A percentile compares a stretch with the other conserved stretches of the same genome.
Evolutionary conservation across 53 echinoderm and acorn worm genomes (phyloP).

Genomic region (Arbacia lixula): DNA sequence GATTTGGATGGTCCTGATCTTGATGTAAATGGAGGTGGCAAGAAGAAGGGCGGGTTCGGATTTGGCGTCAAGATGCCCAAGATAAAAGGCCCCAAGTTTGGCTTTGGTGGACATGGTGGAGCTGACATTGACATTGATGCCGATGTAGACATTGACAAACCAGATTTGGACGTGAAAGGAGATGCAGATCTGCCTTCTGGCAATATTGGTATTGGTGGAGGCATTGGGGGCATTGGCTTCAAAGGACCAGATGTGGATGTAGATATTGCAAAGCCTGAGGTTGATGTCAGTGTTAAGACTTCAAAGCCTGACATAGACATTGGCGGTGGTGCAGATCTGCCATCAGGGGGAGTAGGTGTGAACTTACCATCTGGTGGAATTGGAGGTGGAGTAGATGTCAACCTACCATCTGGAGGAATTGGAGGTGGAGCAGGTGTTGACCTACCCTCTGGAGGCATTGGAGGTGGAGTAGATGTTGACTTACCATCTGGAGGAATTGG

Average conservation of each 20-base stretch:
- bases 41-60: slow-evolving; percentile 70
- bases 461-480: too few species aligned
- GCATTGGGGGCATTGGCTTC: slow-evolving; percentile 55
- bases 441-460: too few species aligned
- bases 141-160: slow-evolving; percentile 32
- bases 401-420: too few species aligned
- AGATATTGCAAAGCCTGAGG: too few species aligned
- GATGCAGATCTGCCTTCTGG: slow-evolving; percentile 10
- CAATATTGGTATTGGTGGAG: slow-evolving; percentile 24
- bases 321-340: slow-evolving; percentile 32
- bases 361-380: slow-evolving; percentile 58
- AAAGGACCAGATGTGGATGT: slow-evolving; percentile 69
- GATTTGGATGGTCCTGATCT: slow-evolving; percentile 54
- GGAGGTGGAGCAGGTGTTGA: too few species aligned
- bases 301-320: slow-evolving; percentile 35
- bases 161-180: slow-evolving; percentile 34
- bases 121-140: background rate
- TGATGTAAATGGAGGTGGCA: slow-evolving; percentile 34
- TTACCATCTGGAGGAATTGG: too few species aligned
- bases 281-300: too few species aligned
- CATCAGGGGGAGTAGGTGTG: slow-evolving; percentile 58
- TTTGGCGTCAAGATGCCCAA: slow-evolving; percentile 40
- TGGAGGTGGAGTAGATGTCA: slow-evolving; percentile 39
- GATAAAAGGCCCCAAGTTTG: background rate
- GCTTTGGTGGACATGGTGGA: background rate